Evolutionary conservation across 1,140 invertebrate species (phyloP), one percentile per base, ranked within the genome.

Genomic region (Apis florea): DNA sequence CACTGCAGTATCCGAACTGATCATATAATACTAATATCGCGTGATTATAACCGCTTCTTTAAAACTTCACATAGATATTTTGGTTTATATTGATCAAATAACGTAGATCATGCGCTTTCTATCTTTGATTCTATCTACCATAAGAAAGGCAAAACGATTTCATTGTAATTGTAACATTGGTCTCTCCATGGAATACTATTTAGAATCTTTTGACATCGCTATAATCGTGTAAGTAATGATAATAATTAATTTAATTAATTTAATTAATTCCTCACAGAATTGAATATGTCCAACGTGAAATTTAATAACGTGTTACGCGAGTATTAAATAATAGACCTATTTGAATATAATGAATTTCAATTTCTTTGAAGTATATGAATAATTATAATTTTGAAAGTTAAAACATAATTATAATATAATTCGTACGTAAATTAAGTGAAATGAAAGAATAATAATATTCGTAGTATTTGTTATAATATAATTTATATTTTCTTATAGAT

Each of bases 71-170:
- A 40, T 24, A 59, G 63, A 49, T 67, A 76, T 73, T 64, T 68
- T 40, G 49, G n/a, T 71, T 51, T 12, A 5, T 86, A 83, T 86
- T 67, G 84, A 87, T 86, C 69, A 86, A 86, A 80, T 85, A 79
- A 64, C 49, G 53, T 87, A 85, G 68, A 87, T 85, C 84, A 72
- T 74, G 81, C 71, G 72, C 76, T 56, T 54, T 69, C 58, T 54
- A 10, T 13, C 49, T 66, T 74, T 53, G 3, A 21, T 71, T n/a
- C n/a, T 3, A 26, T 53, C 31, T 40, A 40, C 5, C 31, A 4
- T 40, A 40, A 40, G n/a, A 61, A 61, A 61, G 24, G 24, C 4
- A 17, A 67, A 67, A 31, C 5, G n/a, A 58, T n/a, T 21, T 8
- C 24, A 63, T 15, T n/a, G n/a, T n/a, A n/a, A 1, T 13, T 12